Evolutionary conservation across 2,888 invertebrate genomes (phyloP).

Genomic region (Scaptodrosophila latifasciaeformis): DNA sequence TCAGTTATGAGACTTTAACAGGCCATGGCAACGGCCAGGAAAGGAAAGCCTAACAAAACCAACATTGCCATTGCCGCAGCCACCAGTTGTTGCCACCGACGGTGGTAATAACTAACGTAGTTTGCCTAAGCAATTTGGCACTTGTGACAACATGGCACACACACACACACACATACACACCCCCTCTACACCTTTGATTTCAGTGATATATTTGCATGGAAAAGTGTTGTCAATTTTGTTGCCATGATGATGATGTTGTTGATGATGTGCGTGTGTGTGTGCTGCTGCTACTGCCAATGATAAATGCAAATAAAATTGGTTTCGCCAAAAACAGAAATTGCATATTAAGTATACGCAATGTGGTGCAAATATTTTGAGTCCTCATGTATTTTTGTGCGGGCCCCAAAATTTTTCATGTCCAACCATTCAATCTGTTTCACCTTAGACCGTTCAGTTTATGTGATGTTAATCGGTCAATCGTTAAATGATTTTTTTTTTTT

Average conservation of each 20-base stretch:
- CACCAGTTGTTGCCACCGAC: not conserved
- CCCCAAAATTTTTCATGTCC: too few relatives aligned
- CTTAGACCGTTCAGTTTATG: too few relatives aligned
- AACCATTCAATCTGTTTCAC: too few relatives aligned
- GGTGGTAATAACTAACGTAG: slow-evolving; percentile 57
- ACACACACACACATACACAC: not conserved
- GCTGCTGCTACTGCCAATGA: slow-evolving; percentile 31
- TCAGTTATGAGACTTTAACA: slow-evolving; percentile 52
- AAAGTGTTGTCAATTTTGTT: slow-evolving; percentile 25
- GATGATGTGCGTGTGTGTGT: slow-evolving; percentile 5
- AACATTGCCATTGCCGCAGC: slow-evolving; percentile 5
- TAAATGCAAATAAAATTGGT: slow-evolving; percentile 36
- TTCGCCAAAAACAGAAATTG: slow-evolving; percentile 10
- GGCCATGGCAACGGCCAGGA: slow-evolving; percentile 46
- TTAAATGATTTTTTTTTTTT: too few relatives aligned
- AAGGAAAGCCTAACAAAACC: slow-evolving; percentile 7
- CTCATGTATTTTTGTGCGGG: too few relatives aligned
- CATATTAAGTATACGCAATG: slow-evolving; percentile 22
- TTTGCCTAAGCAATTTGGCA: slow-evolving; percentile 62
- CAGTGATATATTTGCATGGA: slow-evolving; percentile 45
- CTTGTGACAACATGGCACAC: slow-evolving; percentile 34
- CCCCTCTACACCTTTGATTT: not conserved
- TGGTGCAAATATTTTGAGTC: too few relatives aligned
- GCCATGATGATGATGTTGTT: slow-evolving; percentile 9
- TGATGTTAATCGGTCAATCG: too few relatives aligned